Percentiles rank a stretch among this genome's conserved stretches.
Conservation (phyloP, 2,888 invertebrate genomes). For the Drosophila crucigera region DNA sequence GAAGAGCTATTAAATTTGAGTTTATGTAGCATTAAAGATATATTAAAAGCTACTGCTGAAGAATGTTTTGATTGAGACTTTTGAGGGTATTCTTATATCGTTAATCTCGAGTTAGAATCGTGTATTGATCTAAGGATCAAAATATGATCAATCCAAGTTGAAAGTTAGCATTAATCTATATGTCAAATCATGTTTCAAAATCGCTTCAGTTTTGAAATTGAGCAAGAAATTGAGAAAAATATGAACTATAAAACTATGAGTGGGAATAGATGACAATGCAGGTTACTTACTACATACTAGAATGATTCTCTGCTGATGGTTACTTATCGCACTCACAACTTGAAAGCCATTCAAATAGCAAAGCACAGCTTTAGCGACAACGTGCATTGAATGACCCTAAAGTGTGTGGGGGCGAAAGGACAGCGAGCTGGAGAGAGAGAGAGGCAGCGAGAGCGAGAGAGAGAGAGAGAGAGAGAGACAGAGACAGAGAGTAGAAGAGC, state of each 20-base stretch:
- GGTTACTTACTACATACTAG: neutral
- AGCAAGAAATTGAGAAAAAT: neutral
- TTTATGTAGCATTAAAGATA: neutral
- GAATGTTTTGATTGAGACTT: neutral
- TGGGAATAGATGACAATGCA: neutral
- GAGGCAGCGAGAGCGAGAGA: conserved; percentile 6
- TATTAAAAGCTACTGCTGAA: too few relatives aligned
- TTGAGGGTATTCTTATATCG: neutral
- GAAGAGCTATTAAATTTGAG: neutral
- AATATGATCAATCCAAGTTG: neutral
- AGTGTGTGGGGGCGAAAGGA: conserved; percentile 4
- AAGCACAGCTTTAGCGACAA: conserved; percentile 36
- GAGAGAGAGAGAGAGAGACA: conserved; percentile 7
- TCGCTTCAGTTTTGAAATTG: neutral
- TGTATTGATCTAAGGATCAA: too few relatives aligned
- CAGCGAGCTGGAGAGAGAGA: neutral
- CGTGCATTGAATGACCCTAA: conserved; percentile 31
- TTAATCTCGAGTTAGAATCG: neutral
- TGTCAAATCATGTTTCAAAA: neutral
- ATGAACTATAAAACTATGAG: neutral
- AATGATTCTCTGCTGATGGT: conserved; percentile 19
- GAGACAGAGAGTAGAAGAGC: neutral
- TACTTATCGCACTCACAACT: conserved; percentile 32
- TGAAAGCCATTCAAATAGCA: conserved; percentile 40
- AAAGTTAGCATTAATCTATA: neutral